Percentiles rank a stretch among this genome's conserved stretches.
phyloP scores from a whole-genome alignment of 2,888 invertebrate species.

The Nymphalis urticae region DNA sequence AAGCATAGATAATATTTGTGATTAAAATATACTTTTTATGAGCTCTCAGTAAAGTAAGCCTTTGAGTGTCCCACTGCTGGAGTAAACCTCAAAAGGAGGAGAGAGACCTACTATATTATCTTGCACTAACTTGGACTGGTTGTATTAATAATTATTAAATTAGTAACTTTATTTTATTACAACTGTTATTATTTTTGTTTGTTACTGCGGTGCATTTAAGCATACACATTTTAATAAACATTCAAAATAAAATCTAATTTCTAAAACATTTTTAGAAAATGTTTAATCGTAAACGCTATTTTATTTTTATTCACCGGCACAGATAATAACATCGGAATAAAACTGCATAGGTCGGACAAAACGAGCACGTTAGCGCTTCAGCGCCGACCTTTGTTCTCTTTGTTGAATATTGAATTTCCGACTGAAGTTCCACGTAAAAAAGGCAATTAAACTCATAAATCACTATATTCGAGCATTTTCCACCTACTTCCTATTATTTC shows the following conservation, averaged over 20 bases:
- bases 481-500: constrained; percentile 54
- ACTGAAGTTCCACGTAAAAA: constrained; percentile 61
- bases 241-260: neutral
- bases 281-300: constrained; percentile 46
- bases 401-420: constrained; percentile 72
- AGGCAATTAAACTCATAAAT: constrained; percentile 76
- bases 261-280: constrained; percentile 1
- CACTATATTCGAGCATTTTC: constrained; percentile 64
- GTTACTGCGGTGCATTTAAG: no score
- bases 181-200: no score
- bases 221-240: neutral
- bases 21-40: no score
- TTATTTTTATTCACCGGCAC: constrained; percentile 41
- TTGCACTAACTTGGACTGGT: no score
- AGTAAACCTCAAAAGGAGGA: no score
- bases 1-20: no score
- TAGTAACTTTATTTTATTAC: no score
- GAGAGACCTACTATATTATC: no score
- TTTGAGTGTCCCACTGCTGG: no score
- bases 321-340: constrained; percentile 21
- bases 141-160: no score
- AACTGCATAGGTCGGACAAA: constrained; percentile 18
- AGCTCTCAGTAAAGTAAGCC: no score
- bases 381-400: constrained; percentile 58
- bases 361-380: constrained; percentile 49